Base-by-base conservation (phyloP, 1,140 invertebrate genomes). In the Dendrolimus punctatus region DNA sequence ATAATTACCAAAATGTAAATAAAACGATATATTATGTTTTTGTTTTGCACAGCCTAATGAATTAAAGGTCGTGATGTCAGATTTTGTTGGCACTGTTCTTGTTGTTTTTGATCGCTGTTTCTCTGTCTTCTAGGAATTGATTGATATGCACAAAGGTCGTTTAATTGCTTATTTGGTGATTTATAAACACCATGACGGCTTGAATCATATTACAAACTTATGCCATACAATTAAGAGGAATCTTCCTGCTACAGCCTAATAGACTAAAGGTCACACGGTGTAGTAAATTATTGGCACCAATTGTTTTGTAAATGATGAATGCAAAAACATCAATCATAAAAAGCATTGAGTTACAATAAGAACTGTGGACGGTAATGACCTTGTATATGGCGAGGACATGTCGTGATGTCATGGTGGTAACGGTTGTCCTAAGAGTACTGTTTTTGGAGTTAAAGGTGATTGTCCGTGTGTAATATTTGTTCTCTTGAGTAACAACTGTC, bases 261-360 rank as follows among this genome's bases (percentile, higher is more conserved):
- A 73, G 66, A 59, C 73, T 66, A 76, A 73, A 73, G 68, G 68
- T 76, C 70, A 66, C 36, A 64, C 40, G 55, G 23, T 23, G 23
- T 2, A 23, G 23, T 23, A 23, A 23, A 59, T 60, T 72, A 68
- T 63, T 66, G 60, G 60, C 55, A 57, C 60, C 53, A 46, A 67
- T 68, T 68, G 56, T 62, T 61, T 75, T 68, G 59, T 75, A 43
- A 41, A 51, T 51, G 37, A 51, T 40, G 47, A 10, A 44, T 62
- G 60, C 60, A 54, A 54, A 57, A 57, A 69, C 53, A 65, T 68
- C 70, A 68, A 69, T 64, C 55, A 71, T 53, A 61, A 58, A 41
- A 59, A 54, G 58, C 46, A 60, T 58, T 38, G 55, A 49, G 51
- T 57, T 61, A 53, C 51, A 62, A 62, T 52, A 60, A 59, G 58